Evolutionary conservation across 2,797 vertebrate genomes (phyloP).

Genomic region (Monodelphis domestica): DNA sequence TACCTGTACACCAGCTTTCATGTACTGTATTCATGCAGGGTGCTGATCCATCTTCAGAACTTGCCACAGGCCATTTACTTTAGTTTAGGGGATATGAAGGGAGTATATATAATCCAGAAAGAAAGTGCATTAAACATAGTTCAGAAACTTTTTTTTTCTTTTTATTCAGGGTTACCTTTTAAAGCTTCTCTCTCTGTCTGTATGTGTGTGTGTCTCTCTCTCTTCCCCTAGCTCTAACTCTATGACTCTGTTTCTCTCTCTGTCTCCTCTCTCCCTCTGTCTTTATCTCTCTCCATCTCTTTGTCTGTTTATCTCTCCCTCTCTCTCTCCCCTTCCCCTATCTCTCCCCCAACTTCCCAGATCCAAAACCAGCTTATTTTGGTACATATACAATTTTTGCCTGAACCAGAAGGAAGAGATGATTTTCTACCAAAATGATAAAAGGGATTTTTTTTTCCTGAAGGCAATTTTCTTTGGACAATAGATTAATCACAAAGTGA

Average conservation of each 20-base stretch:
- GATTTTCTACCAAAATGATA: slow-evolving; percentile 48
- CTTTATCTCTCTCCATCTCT: too few relatives aligned
- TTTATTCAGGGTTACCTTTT: not conserved
- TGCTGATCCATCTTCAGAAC: not conserved
- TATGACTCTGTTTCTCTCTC: not conserved
- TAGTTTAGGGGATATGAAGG: not conserved
- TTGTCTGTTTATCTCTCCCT: too few relatives aligned
- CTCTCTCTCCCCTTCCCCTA: not conserved
- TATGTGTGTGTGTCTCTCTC: not conserved
- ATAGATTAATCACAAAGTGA: not conserved
- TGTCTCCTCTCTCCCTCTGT: not conserved
- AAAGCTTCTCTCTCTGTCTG: not conserved
- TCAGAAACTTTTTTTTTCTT: slow-evolving; percentile 48
- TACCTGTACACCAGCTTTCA: not conserved
- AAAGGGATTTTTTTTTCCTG: slow-evolving; percentile 1
- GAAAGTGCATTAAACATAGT: not conserved
- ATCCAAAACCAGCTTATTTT: not conserved
- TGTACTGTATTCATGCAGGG: not conserved
- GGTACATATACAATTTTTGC: not conserved
- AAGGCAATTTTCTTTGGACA: slow-evolving; percentile 40
- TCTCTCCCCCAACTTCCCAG: too few relatives aligned
- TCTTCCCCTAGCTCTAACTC: not conserved
- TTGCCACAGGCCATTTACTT: not conserved
- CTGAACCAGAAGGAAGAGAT: slow-evolving; percentile 13
- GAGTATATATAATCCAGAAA: not conserved